phyloP scores from a whole-genome alignment of 2,888 invertebrate genomes.

The Aphodius granarius region DNA sequence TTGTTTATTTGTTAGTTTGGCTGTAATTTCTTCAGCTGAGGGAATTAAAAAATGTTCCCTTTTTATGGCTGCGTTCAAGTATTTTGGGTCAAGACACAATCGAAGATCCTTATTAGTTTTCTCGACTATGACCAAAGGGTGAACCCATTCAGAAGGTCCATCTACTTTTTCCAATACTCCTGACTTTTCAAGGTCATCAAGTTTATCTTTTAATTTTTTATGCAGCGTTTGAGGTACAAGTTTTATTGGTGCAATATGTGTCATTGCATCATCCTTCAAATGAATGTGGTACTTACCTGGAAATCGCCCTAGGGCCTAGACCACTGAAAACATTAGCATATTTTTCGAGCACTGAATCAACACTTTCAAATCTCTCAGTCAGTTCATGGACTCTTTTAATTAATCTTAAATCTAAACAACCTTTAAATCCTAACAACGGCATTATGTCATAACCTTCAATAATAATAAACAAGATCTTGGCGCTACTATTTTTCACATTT shows the following conservation, averaged over 20 bases:
- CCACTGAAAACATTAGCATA: not conserved
- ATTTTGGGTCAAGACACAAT: constrained; percentile 15
- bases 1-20: constrained; percentile 31
- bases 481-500: no score
- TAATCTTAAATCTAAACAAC: not conserved
- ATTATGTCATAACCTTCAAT: no score
- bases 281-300: not conserved
- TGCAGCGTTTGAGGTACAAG: not conserved
- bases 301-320: not conserved
- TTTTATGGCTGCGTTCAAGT: constrained; percentile 16
- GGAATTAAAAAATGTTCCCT: constrained; percentile 34
- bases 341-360: not conserved
- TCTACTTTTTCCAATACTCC: not conserved
- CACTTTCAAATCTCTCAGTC: no score
- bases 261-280: not conserved
- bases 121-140: constrained; percentile 9
- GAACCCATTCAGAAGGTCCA: constrained; percentile 3
- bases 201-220: not conserved
- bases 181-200: not conserved
- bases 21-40: constrained; percentile 34
- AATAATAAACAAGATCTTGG: no score
- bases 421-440: constrained; percentile 6
- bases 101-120: constrained; percentile 14
- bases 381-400: constrained; percentile 4
- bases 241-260: not conserved